phyloP scores from a whole-genome alignment of 2,888 invertebrate species.

The Resseliella maxima region DNA sequence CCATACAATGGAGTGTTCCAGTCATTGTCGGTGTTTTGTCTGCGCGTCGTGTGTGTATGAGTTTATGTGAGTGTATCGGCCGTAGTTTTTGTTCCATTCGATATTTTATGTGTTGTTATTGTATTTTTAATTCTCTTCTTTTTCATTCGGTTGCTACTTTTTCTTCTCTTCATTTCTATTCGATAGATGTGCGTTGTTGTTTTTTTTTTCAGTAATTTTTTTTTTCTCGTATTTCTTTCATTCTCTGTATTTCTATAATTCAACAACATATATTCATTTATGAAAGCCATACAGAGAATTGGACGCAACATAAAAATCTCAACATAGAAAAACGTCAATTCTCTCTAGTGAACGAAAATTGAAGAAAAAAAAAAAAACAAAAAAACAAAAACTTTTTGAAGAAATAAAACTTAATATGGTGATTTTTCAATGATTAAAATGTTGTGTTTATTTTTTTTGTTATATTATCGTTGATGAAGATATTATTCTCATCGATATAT shows the following conservation, averaged over 20 bases:
- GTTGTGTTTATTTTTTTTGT: not conserved
- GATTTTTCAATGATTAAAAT: not conserved
- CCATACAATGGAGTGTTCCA: too few species aligned
- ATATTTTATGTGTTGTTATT: not conserved
- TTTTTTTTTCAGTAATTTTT: not conserved
- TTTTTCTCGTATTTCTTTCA: not conserved
- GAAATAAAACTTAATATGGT: not conserved
- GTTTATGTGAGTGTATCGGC: too few species aligned
- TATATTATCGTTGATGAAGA: not conserved
- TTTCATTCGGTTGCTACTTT: not conserved
- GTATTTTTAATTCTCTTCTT: not conserved
- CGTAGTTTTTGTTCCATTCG: not conserved
- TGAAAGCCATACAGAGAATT: not conserved
- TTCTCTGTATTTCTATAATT: not conserved
- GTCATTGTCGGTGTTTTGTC: too few species aligned
- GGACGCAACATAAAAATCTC: not conserved
- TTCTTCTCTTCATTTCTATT: not conserved
- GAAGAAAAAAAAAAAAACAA: not conserved
- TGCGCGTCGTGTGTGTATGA: too few species aligned
- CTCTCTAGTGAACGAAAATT: not conserved
- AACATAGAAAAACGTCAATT: slow-evolving; percentile 13
- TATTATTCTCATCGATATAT: not conserved
- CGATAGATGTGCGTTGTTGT: not conserved
- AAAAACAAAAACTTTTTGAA: not conserved
- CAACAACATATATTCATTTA: not conserved